Conservation (phyloP, 2,113 vertebrate genomes). For the Aspiorhynchus laticeps region DNA sequence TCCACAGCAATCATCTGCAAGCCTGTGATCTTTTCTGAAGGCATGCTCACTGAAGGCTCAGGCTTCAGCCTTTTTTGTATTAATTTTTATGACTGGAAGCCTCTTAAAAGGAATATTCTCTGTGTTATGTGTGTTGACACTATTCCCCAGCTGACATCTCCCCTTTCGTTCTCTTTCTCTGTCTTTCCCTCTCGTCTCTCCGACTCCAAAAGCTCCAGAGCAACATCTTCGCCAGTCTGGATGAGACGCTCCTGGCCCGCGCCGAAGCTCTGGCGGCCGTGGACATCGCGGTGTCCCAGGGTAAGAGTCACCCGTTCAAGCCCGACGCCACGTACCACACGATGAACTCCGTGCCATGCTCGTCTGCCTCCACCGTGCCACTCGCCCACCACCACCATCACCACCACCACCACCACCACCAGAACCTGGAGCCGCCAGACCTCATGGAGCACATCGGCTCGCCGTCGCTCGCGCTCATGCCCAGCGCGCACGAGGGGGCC, state of each 20-base stretch:
- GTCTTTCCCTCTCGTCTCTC: background rate
- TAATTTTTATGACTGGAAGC: slow-evolving; percentile 72
- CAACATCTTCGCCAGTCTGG: slow-evolving; percentile 94
- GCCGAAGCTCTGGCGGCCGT: slow-evolving; percentile 95
- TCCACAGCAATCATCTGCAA: slow-evolving; percentile 77
- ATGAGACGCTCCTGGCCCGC: slow-evolving; percentile 92
- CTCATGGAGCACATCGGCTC: slow-evolving; percentile 88
- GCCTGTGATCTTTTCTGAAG: slow-evolving; percentile 81
- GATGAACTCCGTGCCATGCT: slow-evolving; percentile 93
- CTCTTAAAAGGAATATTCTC: slow-evolving; percentile 66
- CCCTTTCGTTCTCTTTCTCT: slow-evolving; percentile 54
- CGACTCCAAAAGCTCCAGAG: slow-evolving; percentile 87
- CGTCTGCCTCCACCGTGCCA: slow-evolving; percentile 88
- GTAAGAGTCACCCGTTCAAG: slow-evolving; percentile 95
- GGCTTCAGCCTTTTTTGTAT: slow-evolving; percentile 75
- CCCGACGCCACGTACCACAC: slow-evolving; percentile 95
- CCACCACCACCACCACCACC: slow-evolving; percentile 92
- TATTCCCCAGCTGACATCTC: slow-evolving; percentile 79
- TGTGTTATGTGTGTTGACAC: slow-evolving; percentile 76
- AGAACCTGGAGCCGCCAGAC: slow-evolving; percentile 85
- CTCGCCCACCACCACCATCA: slow-evolving; percentile 90
- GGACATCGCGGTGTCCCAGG: slow-evolving; percentile 95
- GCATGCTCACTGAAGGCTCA: slow-evolving; percentile 74
- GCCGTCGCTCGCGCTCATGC: slow-evolving; percentile 85
- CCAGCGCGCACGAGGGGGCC: slow-evolving; percentile 76